These are phyloP conservation scores for Homalodisca vitripennis DNA, from an alignment of 1,140 invertebrate genomes.

Conservation along the genomic window DNA sequence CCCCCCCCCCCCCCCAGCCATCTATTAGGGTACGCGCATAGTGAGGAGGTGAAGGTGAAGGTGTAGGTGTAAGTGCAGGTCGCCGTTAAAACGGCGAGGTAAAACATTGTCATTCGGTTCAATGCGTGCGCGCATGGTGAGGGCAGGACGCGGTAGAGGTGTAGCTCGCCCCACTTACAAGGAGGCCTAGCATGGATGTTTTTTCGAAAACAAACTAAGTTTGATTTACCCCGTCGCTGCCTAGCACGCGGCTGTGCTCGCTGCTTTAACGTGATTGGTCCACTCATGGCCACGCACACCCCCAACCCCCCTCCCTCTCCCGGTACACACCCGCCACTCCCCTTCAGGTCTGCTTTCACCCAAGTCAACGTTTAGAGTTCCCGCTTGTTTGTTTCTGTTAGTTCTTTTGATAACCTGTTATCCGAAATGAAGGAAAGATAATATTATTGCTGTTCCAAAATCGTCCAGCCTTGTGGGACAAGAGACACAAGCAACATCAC, in stretches of 20 bases:
- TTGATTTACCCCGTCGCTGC: neutral
- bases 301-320: neutral
- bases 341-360: too few relatives aligned
- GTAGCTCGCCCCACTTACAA: too few relatives aligned
- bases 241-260: neutral
- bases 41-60: constrained; percentile 10
- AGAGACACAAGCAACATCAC: too few relatives aligned
- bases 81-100: constrained; percentile 9
- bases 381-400: neutral
- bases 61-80: constrained; percentile 14
- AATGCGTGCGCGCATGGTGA: constrained; percentile 5
- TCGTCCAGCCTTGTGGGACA: too few relatives aligned
- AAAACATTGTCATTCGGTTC: neutral
- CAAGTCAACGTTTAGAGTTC: neutral
- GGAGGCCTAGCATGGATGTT: constrained; percentile 22
- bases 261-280: too few relatives aligned
- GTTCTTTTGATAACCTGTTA: too few relatives aligned
- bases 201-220: constrained; percentile 15
- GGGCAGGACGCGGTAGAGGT: constrained; percentile 11
- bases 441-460: neutral
- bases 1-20: too few relatives aligned
- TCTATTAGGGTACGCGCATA: constrained; percentile 15
- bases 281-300: neutral
- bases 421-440: neutral
- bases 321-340: neutral